Evolutionary conservation across 2,888 invertebrate genomes (phyloP).

Genomic region (Enchytraeus crypticus): DNA sequence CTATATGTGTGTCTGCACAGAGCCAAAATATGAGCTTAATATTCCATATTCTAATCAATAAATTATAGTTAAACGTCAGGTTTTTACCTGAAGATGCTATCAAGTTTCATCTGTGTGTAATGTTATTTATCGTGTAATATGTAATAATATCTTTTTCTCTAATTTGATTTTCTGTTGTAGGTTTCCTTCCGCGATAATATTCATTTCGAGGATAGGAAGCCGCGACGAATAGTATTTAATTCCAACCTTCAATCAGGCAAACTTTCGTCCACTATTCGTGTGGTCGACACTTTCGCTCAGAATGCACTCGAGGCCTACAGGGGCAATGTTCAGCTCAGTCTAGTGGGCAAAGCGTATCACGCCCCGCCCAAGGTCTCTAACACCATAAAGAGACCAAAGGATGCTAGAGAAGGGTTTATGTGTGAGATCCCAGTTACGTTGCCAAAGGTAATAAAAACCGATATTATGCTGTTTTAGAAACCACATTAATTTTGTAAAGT

Average conservation of each 20-base stretch:
- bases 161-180: not conserved
- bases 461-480: not conserved
- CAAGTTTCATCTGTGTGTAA: too few relatives aligned
- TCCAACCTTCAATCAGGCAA: not conserved
- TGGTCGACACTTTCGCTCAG: constrained; percentile 2
- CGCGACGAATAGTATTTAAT: constrained; percentile 1
- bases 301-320: constrained; percentile 4
- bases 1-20: too few relatives aligned
- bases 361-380: not conserved
- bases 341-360: not conserved
- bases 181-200: not conserved
- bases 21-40: too few relatives aligned
- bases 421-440: constrained; percentile 1
- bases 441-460: not conserved
- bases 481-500: too few relatives aligned
- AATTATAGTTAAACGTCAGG: too few relatives aligned
- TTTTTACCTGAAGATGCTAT: too few relatives aligned
- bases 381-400: not conserved
- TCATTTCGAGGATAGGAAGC: not conserved
- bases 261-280: not conserved
- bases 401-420: not conserved
- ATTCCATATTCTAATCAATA: too few relatives aligned
- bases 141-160: not conserved
- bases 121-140: too few relatives aligned
- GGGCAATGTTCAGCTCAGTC: not conserved